A percentile compares a stretch with the other conserved stretches of the same genome.
phyloP scores from a whole-genome alignment of 2,888 invertebrate species.

The Pherbina coryleti region DNA sequence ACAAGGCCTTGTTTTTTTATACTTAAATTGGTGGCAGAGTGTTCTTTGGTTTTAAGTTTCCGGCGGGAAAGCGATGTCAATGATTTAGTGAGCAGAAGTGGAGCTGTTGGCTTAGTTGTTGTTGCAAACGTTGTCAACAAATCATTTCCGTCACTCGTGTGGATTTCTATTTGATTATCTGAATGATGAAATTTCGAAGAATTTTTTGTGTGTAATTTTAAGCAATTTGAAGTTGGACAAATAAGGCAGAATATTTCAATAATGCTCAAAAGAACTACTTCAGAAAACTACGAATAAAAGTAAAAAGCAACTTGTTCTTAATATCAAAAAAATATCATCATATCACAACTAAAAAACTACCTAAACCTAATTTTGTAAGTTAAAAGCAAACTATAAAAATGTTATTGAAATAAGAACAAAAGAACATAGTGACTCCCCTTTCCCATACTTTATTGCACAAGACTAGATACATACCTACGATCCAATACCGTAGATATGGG shows the following conservation, averaged over 20 bases:
- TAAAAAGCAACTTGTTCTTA: not conserved
- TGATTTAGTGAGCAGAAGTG: conserved; percentile 2
- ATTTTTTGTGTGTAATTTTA: not conserved
- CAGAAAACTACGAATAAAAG: not conserved
- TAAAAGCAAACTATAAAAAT: no score
- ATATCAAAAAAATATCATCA: not conserved
- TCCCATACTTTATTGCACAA: no score
- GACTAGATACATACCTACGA: no score
- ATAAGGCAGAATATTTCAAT: no score
- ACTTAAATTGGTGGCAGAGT: conserved; percentile 19
- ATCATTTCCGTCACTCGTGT: conserved; percentile 12
- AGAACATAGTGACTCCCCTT: no score
- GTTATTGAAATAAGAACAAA: no score
- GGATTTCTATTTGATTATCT: conserved; percentile 14
- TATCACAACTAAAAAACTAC: no score
- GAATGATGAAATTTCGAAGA: conserved; percentile 14
- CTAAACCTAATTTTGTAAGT: no score
- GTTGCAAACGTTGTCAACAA: conserved; percentile 29
- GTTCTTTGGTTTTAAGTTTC: conserved; percentile 37
- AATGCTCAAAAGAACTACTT: not conserved
- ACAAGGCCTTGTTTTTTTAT: not conserved
- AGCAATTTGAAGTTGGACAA: not conserved
- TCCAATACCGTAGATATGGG: no score
- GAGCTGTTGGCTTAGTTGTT: not conserved
- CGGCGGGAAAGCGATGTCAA: conserved; percentile 21